Base-by-base conservation (phyloP, 2,113 vertebrate genomes). In the Labeo rohita region DNA sequence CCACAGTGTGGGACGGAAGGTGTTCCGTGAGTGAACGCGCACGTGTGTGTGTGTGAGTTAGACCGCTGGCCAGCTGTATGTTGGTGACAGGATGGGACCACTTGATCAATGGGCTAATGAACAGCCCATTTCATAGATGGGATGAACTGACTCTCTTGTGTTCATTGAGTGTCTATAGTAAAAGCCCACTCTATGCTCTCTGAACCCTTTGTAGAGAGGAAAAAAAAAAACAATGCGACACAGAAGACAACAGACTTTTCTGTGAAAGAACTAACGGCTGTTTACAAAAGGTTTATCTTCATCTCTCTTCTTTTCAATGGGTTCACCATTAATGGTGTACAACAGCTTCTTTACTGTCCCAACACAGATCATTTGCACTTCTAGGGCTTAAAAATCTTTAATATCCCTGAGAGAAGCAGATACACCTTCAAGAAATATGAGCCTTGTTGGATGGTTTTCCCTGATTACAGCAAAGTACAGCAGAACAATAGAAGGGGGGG, bases 61-160 rank as follows among this genome's bases (percentile, higher is more conserved):
- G 89, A 89, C 88, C 83, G 89, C 90, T 92, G 93, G 92, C 94
- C 94, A 94, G 94, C 95, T 95, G 93, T 94, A 94, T 91, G 93
- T 91, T 89, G 88, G 91, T 94, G 95, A 95, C 95, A 95, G 94
- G 95, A 95, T 92, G 93, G 91, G 93, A 94, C 91, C 91, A 86
- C 92, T 94, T 96, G 95, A 96, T 96, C 95, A 95, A 96, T 96
- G 94, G 92, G 90, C 92, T 94, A 94, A 95, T 94, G 94, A 95
- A 95, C 92, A 92, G 91, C 91, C 92, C 92, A 91, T 95, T 95
- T 94, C 92, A 94, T 91, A 93, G 92, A 90, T 88, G 94, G 92
- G 91, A 91, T 94, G 91, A 92, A 93, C 91, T 93, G 92, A 92
- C 89, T 72, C 84, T 90, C 85, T 77, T 88, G 84, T 85, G 84